phyloP scores from a whole-genome alignment of 1,140 invertebrate species.

The Whitmania pigra region DNA sequence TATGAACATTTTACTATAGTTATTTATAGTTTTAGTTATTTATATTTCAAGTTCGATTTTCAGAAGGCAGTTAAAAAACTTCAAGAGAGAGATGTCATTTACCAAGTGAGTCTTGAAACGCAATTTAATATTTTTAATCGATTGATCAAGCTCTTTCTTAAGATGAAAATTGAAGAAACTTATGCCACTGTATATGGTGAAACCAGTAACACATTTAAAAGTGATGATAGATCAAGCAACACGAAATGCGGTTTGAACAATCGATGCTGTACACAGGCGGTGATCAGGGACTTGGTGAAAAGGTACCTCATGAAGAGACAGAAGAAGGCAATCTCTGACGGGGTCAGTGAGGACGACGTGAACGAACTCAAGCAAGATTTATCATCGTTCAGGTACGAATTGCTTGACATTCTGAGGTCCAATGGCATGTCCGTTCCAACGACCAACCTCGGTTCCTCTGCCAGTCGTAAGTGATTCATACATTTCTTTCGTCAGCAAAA shows the following conservation, averaged over 20 bases:
- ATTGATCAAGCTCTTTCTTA: background rate
- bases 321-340: slow-evolving; percentile 83
- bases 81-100: slow-evolving; percentile 39
- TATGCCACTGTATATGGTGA: background rate
- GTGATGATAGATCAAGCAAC: background rate
- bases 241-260: background rate
- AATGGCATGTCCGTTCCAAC: slow-evolving; percentile 39
- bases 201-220: background rate
- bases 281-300: slow-evolving; percentile 86
- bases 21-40: background rate
- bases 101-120: slow-evolving; percentile 35
- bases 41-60: background rate
- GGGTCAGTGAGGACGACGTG: slow-evolving; percentile 95
- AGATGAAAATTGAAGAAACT: background rate
- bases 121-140: background rate
- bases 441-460: background rate
- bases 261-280: slow-evolving; percentile 50
- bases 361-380: slow-evolving; percentile 99
- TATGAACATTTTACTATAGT: too few species aligned
- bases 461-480: background rate
- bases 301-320: slow-evolving; percentile 86
- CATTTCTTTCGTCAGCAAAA: background rate
- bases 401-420: slow-evolving; percentile 72
- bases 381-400: slow-evolving; percentile 51
- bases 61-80: slow-evolving; percentile 43